phyloP scores from a whole-genome alignment of 1,140 invertebrate genomes.

The Drosophila kanapiae region DNA sequence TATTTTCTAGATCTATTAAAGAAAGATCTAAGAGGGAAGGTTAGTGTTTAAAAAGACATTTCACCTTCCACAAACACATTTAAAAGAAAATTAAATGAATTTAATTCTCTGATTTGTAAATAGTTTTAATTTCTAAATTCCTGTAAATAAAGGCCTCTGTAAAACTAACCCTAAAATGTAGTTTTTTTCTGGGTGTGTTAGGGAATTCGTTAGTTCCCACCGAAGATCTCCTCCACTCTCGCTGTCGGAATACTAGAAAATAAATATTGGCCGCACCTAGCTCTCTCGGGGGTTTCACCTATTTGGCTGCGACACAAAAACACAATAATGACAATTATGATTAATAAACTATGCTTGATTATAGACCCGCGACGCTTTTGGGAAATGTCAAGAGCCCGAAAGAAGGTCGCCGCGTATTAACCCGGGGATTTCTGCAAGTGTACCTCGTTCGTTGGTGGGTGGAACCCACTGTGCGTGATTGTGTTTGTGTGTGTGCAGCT shows the following conservation, averaged over 20 bases:
- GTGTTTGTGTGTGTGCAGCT: constrained; percentile 56
- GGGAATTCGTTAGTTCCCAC: constrained; percentile 2
- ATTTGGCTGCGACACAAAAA: constrained; percentile 38
- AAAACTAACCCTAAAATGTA: not conserved
- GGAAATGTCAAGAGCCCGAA: constrained; percentile 35
- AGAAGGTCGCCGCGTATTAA: constrained; percentile 31
- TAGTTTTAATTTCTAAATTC: not conserved
- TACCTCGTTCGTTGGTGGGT: constrained; percentile 59
- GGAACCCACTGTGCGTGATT: constrained; percentile 50
- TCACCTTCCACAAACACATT: no score
- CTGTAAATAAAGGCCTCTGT: not conserved
- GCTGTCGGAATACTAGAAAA: constrained; percentile 13
- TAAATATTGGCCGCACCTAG: constrained; percentile 35
- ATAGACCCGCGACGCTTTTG: constrained; percentile 27
- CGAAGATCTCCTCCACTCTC: constrained; percentile 2
- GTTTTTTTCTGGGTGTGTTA: not conserved
- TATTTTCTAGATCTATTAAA: no score
- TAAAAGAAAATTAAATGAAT: not conserved
- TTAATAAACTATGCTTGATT: constrained; percentile 50
- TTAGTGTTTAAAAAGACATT: no score
- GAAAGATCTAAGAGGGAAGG: not conserved
- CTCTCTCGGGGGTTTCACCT: constrained; percentile 21
- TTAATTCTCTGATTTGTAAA: not conserved
- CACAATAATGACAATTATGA: constrained; percentile 47
- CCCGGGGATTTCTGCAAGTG: constrained; percentile 65